Conservation (phyloP, 2,113 vertebrate species). For the Oncorhynchus masou region DNA sequence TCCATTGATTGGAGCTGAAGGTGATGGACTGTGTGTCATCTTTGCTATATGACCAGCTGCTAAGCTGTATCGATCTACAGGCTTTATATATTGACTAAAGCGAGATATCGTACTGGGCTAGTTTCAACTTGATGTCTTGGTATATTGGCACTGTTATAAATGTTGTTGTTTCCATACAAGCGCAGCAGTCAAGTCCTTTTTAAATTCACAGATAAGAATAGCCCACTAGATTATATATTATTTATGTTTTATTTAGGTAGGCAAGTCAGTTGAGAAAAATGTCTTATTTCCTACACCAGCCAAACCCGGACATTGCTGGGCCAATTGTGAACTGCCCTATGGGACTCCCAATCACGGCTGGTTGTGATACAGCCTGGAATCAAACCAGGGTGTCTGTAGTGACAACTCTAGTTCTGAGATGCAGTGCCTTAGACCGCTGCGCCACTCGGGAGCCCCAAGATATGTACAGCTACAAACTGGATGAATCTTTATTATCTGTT, state of each 20-base stretch:
- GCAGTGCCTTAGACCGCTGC: too few species aligned
- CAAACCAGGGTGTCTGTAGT: too few species aligned
- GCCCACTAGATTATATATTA: neutral
- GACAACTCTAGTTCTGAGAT: too few species aligned
- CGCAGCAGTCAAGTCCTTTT: neutral
- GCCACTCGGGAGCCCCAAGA: too few species aligned
- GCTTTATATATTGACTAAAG: neutral
- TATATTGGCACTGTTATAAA: neutral
- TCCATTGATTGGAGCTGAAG: neutral
- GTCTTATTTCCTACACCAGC: too few species aligned
- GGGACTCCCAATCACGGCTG: too few species aligned
- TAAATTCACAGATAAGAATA: neutral
- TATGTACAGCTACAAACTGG: neutral
- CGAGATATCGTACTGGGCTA: too few species aligned
- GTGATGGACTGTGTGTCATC: neutral
- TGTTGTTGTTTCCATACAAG: neutral
- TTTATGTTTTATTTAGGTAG: too few species aligned
- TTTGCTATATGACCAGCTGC: neutral
- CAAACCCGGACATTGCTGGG: too few species aligned
- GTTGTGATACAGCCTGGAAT: too few species aligned
- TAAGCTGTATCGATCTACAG: neutral
- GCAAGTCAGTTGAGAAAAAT: too few species aligned
- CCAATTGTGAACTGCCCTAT: too few species aligned
- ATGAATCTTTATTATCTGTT: conserved; percentile 14
- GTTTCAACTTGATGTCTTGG: neutral